Evolutionary conservation across 1,140 invertebrate genomes (phyloP).

Genomic region (Temnothorax nylanderi): DNA sequence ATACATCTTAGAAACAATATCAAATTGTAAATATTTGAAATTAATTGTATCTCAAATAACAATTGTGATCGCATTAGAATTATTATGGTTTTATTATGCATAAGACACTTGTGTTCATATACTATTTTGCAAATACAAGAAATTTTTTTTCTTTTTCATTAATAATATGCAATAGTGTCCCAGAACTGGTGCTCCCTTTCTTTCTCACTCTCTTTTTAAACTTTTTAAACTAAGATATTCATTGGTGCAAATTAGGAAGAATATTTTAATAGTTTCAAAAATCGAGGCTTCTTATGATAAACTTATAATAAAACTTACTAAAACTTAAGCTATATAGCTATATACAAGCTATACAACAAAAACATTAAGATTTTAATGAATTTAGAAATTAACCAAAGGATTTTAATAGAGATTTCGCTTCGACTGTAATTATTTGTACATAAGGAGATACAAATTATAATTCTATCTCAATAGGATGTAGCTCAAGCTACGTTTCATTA

Average conservation of each 20-base stretch:
- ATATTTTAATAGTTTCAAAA: neutral
- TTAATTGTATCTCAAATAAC: conserved; percentile 34
- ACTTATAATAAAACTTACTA: too few species aligned
- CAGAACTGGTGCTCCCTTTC: conserved; percentile 2
- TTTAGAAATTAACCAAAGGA: neutral
- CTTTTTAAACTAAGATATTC: neutral
- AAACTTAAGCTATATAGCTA: neutral
- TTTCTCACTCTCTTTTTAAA: neutral
- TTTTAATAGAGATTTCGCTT: neutral
- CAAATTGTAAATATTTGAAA: conserved; percentile 63
- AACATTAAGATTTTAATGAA: neutral
- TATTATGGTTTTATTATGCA: conserved; percentile 45
- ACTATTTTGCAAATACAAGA: conserved; percentile 20
- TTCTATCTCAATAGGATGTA: neutral
- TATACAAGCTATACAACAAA: too few species aligned
- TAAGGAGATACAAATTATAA: neutral
- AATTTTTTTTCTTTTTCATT: neutral
- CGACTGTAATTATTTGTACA: neutral
- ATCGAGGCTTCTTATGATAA: neutral
- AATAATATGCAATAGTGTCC: neutral
- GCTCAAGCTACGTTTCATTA: neutral
- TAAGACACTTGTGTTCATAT: conserved; percentile 54
- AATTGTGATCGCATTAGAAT: conserved; percentile 28
- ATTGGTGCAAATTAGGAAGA: conserved; percentile 12
- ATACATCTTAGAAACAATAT: conserved; percentile 59